Conservation (phyloP, 2,113 vertebrate species). For the Manacus vitellinus region DNA sequence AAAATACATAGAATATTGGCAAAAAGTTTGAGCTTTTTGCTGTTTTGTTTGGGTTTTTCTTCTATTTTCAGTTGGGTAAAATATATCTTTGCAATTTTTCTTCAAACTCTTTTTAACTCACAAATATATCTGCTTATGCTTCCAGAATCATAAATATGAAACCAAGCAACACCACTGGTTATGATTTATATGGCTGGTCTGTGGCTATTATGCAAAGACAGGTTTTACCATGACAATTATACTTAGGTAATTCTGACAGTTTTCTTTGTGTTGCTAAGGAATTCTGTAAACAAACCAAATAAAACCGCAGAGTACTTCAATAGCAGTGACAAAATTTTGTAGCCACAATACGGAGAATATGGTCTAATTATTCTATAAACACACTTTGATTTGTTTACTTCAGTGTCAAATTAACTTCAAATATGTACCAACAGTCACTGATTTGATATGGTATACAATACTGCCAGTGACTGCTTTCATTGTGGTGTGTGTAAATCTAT, state of each 20-base stretch:
- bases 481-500: constrained; percentile 55
- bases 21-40: background rate
- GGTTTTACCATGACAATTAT: constrained; percentile 45
- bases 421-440: constrained; percentile 73
- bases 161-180: background rate
- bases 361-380: constrained; percentile 83
- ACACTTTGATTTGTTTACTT: constrained; percentile 82
- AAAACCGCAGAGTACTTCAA: constrained; percentile 70
- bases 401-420: constrained; percentile 82
- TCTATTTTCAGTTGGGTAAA: background rate
- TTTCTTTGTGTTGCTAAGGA: constrained; percentile 76
- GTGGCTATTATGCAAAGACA: background rate
- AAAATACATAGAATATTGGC: background rate
- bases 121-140: constrained; percentile 10
- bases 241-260: constrained; percentile 44
- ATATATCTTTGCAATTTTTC: background rate
- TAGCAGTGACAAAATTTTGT: constrained; percentile 73
- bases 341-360: constrained; percentile 71
- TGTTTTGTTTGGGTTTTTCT: background rate
- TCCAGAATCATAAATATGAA: background rate
- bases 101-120: background rate
- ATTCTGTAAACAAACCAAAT: constrained; percentile 73
- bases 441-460: constrained; percentile 62
- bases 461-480: constrained; percentile 36
- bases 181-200: constrained; percentile 11